These are phyloP conservation scores for Lepidiolamprologus cunningtoni DNA, from an alignment of 2,113 vertebrate genomes.

Conservation along the genomic window DNA sequence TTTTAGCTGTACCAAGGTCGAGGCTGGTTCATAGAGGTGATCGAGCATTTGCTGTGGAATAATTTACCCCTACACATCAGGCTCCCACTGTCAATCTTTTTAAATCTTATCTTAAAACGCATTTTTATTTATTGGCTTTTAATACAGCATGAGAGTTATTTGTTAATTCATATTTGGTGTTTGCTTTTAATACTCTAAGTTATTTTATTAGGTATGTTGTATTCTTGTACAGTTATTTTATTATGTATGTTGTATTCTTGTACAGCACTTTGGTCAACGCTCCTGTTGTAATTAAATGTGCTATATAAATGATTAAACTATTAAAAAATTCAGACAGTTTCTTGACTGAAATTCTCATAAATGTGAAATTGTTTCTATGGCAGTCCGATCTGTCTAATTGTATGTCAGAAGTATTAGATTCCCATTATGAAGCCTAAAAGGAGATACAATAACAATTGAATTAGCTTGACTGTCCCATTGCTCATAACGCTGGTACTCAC, in stretches of 20 bases:
- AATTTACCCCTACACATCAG: too few relatives aligned
- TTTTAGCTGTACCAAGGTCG: too few relatives aligned
- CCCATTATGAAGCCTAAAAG: neutral
- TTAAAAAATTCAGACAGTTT: neutral
- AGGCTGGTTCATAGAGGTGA: too few relatives aligned
- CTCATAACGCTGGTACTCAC: neutral
- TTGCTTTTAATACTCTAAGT: too few relatives aligned
- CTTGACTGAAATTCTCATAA: neutral
- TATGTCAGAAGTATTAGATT: neutral
- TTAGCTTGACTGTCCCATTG: neutral
- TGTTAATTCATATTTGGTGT: too few relatives aligned
- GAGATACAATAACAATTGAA: neutral
- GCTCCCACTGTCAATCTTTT: too few relatives aligned
- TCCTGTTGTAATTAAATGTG: too few relatives aligned
- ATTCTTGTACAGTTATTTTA: accelerated
- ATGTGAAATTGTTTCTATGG: neutral
- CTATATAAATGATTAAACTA: too few relatives aligned
- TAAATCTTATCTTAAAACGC: accelerated
- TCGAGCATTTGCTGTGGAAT: accelerated
- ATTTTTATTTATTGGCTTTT: too few relatives aligned
- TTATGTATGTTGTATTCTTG: too few relatives aligned
- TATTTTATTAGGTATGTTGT: accelerated
- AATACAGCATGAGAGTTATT: too few relatives aligned
- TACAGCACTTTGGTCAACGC: too few relatives aligned
- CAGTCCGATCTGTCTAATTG: neutral